Conservation (phyloP, 1,140 invertebrate genomes). For the Patella vulgata region DNA sequence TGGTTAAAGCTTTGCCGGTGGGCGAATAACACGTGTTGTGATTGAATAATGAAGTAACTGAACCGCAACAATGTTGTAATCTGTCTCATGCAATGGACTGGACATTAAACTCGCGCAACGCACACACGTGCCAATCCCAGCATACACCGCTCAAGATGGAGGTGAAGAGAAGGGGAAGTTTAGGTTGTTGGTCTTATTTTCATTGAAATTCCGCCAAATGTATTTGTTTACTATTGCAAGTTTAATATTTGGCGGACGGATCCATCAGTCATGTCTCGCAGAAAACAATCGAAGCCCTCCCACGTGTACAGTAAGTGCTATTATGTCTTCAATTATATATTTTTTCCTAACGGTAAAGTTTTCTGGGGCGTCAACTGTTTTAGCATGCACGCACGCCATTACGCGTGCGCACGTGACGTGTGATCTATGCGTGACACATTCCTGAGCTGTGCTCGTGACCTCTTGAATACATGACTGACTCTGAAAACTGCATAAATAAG, state of each 20-base stretch:
- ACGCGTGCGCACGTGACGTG: constrained; percentile 52
- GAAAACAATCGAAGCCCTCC: constrained; percentile 54
- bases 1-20: too few species aligned
- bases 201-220: constrained; percentile 28
- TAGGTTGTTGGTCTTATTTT: constrained; percentile 29
- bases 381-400: constrained; percentile 51
- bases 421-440: constrained; percentile 26
- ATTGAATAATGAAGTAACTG: too few species aligned
- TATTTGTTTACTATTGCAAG: constrained; percentile 33
- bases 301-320: constrained; percentile 50
- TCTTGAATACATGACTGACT: constrained; percentile 5
- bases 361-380: constrained; percentile 35
- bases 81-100: too few species aligned
- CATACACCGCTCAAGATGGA: constrained; percentile 49
- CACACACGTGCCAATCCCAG: constrained; percentile 52
- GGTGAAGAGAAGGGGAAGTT: constrained; percentile 38
- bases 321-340: constrained; percentile 16
- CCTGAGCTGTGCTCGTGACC: constrained; percentile 22
- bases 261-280: constrained; percentile 48
- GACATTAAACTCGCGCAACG: too few species aligned
- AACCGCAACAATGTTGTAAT: too few species aligned
- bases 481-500: constrained; percentile 3
- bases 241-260: constrained; percentile 4
- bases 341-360: constrained; percentile 13
- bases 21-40: too few species aligned